These are phyloP conservation scores for Euwallacea similis DNA, from an alignment of 1,140 invertebrate genomes.

Conservation along the genomic window DNA sequence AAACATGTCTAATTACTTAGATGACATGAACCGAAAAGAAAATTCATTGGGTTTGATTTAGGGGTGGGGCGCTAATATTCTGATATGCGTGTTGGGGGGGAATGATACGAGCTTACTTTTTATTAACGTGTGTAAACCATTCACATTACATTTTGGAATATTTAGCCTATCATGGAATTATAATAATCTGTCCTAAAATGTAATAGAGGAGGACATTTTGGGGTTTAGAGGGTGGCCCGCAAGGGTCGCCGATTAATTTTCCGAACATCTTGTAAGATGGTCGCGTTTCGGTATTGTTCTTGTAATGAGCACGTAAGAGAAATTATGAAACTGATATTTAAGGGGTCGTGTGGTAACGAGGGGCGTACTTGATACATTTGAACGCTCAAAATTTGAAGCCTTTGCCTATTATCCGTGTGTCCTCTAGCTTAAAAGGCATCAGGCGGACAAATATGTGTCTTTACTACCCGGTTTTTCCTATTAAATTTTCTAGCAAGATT, in stretches of 20 bases:
- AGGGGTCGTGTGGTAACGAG: not conserved
- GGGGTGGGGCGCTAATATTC: conserved; percentile 18
- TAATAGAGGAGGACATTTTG: conserved; percentile 6
- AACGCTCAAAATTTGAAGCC: too few species aligned
- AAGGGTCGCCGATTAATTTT: conserved; percentile 27
- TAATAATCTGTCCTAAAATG: not conserved
- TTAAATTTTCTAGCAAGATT: too few species aligned
- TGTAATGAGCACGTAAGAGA: conserved; percentile 14
- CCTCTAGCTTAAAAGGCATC: too few species aligned
- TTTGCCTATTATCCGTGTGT: too few species aligned
- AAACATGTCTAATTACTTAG: conserved; percentile 40
- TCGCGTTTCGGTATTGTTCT: conserved; percentile 11
- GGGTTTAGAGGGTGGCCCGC: conserved; percentile 17
- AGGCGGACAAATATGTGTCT: too few species aligned
- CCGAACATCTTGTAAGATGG: conserved; percentile 25
- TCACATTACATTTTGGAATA: too few species aligned
- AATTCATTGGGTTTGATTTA: conserved; percentile 37
- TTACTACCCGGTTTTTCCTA: too few species aligned
- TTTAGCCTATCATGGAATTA: too few species aligned
- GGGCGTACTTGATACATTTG: too few species aligned
- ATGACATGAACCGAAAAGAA: conserved; percentile 36
- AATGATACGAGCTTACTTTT: conserved; percentile 10
- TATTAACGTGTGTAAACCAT: not conserved
- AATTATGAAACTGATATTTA: conserved; percentile 17
- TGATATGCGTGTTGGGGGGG: conserved; percentile 6